These are phyloP conservation scores for Mycalesis mineus DNA, from an alignment of 2,888 invertebrate genomes.

Conservation along the genomic window DNA sequence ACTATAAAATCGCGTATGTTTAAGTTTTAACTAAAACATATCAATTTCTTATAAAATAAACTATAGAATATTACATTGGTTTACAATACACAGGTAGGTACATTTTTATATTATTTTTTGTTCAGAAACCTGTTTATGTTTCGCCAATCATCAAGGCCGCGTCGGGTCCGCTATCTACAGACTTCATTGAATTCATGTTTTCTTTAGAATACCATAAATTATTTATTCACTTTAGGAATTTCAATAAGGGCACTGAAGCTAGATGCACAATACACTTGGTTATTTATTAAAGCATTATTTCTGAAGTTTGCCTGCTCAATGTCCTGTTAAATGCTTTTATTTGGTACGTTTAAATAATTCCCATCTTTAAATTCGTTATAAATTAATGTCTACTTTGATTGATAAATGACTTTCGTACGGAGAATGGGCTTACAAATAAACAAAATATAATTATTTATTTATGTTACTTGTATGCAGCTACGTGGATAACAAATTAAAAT, in stretches of 20 bases:
- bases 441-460: not conserved
- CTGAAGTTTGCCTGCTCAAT: not conserved
- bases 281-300: not conserved
- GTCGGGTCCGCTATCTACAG: constrained; percentile 37
- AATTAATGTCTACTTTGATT: constrained; percentile 6
- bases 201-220: constrained; percentile 24
- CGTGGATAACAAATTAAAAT: no score
- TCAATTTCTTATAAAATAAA: no score
- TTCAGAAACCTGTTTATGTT: not conserved
- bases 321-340: not conserved
- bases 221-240: constrained; percentile 26
- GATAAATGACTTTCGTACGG: not conserved
- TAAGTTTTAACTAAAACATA: no score
- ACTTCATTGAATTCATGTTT: constrained; percentile 52
- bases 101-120: not conserved
- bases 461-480: no score
- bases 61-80: no score
- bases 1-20: no score
- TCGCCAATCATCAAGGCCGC: constrained; percentile 49
- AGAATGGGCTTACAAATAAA: not conserved
- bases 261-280: not conserved
- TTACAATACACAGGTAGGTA: no score
- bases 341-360: not conserved
- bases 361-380: not conserved
- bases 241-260: constrained; percentile 9